Percentiles rank a stretch among this genome's conserved stretches.
phyloP scores from a whole-genome alignment of 2,888 invertebrate genomes.

The Pristionchus japonicus region DNA sequence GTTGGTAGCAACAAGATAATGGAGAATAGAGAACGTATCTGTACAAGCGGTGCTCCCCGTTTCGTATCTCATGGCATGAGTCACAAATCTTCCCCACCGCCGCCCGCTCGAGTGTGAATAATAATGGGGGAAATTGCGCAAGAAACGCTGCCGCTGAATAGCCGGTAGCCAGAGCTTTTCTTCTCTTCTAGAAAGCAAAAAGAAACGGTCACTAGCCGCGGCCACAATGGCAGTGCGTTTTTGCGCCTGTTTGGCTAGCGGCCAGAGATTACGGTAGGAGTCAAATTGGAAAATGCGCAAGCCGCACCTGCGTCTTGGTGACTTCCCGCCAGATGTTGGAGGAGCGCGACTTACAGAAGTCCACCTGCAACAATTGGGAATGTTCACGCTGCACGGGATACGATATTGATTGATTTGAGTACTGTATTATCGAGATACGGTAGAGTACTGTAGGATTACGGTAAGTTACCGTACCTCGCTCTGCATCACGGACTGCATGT shows the following conservation, averaged over 20 bases:
- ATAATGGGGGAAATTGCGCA: slow-evolving; percentile 7
- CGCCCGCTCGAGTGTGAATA: slow-evolving; percentile 4
- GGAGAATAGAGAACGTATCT: no score
- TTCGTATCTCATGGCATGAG: background rate
- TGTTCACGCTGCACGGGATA: background rate
- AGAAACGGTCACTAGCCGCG: background rate
- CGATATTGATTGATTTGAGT: no score
- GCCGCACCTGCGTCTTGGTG: slow-evolving; percentile 60
- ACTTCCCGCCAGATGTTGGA: slow-evolving; percentile 70
- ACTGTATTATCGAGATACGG: no score
- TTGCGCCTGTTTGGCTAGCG: background rate
- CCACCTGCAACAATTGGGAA: slow-evolving; percentile 50
- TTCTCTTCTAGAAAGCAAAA: background rate
- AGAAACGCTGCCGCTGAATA: background rate
- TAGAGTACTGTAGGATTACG: background rate
- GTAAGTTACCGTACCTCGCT: slow-evolving; percentile 54
- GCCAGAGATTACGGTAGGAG: background rate
- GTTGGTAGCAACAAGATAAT: no score
- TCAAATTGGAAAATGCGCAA: background rate
- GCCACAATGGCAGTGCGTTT: background rate
- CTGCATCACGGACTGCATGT: slow-evolving; percentile 70
- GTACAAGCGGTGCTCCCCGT: background rate
- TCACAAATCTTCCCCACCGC: background rate
- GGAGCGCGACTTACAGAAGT: slow-evolving; percentile 69
- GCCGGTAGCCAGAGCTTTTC: background rate